These are phyloP conservation scores for Halichoerus grypus DNA, from an alignment of 2,113 vertebrate genomes.

Conservation along the genomic window DNA sequence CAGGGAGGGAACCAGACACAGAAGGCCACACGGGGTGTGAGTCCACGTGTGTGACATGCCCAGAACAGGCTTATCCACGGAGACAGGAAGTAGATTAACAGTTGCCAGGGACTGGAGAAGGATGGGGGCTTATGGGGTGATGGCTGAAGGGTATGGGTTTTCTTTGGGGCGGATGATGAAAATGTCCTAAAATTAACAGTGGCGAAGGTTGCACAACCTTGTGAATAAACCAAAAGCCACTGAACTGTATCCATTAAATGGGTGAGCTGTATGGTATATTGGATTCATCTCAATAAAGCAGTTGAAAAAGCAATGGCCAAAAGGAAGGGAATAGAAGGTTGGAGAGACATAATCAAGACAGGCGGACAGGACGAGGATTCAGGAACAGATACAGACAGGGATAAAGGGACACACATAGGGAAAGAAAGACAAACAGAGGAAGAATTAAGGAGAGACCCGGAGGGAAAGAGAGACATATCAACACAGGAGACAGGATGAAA, in stretches of 20 bases:
- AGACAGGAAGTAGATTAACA: neutral
- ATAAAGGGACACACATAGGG: neutral
- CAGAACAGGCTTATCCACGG: neutral
- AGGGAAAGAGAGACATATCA: neutral
- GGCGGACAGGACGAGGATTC: neutral
- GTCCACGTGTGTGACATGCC: neutral
- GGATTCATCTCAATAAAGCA: neutral
- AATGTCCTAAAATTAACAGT: neutral
- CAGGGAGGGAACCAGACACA: neutral
- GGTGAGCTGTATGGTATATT: neutral
- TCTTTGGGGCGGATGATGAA: neutral
- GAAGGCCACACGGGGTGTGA: fast-evolving
- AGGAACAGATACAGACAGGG: too few relatives aligned
- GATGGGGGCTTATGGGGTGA: too few relatives aligned
- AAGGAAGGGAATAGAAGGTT: neutral
- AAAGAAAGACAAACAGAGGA: neutral
- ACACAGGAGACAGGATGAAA: neutral
- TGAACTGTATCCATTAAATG: neutral
- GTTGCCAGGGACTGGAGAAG: neutral
- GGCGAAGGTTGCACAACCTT: too few relatives aligned
- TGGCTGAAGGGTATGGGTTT: neutral
- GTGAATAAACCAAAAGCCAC: neutral
- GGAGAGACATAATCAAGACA: neutral
- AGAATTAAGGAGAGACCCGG: neutral
- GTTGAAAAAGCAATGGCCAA: neutral